Base-by-base conservation (phyloP, 2,797 vertebrate species). In the Centroberyx gerrardi region DNA sequence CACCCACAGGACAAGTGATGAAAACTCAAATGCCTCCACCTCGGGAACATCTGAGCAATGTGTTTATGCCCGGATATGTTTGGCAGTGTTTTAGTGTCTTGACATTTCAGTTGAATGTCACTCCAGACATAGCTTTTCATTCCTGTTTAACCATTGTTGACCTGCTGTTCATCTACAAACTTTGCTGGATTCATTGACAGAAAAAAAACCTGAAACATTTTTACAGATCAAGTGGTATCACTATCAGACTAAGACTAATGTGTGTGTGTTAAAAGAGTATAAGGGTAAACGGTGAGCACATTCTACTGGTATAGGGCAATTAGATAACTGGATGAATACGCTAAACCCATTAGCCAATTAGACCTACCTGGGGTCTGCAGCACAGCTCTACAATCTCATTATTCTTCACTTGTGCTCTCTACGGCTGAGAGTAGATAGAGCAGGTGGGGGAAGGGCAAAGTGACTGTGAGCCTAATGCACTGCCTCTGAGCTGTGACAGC, bases 321-420 rank as follows among this genome's bases (percentile, higher is more conserved):
- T 62, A 14, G 14, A 65, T 59, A 44, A 73, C 42, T 76, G 62
- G 72, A 62, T 8, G 17, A 52, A 22, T 63, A 10, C 60, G 68
- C 55, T 63, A 60, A 72, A 78, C 62, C 54, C 56, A 87, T 88
- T 82, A 80, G 86, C 73, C 67, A 89, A 88, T 91, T 84, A 88
- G 52, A 68, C 14, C 56, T 63, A 81, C 69, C 71, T 77, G 60
- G 72, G 77, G 68, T 72, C 84, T 85, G 77, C 49, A 77, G 66
- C 60, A 74, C 18, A 68, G 80, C 78, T 54, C 44, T 40, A 56
- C 68, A 85, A 89, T 88, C 70, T 76, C 70, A 90, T 93, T 89
- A 87, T 80, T 77, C 42, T 62, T 46, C 72, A 56, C 68, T 18
- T 33, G 52, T 70, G 48, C 74, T 76, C 58, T 84, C 58, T 8